Conservation (phyloP, 2,797 vertebrate species). For the Phoebastria nigripes region DNA sequence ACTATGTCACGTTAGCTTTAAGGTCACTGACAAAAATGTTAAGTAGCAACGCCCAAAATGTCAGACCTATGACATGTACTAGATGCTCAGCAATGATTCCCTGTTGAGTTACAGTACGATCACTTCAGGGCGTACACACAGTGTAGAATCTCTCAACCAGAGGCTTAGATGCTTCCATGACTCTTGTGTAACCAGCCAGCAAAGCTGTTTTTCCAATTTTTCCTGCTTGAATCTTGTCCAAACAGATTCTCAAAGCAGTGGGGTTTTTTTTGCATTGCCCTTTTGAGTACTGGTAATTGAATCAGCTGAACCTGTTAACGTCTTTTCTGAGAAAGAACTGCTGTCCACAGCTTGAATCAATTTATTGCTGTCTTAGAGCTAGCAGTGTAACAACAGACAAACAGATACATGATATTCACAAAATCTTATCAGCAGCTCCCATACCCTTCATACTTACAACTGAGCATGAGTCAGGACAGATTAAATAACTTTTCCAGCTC, state of each 20-base stretch:
- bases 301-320: neutral
- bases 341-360: neutral
- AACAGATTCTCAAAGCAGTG: neutral
- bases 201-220: neutral
- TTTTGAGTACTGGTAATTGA: neutral
- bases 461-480: neutral
- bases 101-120: accelerated
- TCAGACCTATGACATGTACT: neutral
- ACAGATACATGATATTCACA: neutral
- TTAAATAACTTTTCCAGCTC: neutral
- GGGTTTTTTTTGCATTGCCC: neutral
- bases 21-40: neutral
- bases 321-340: neutral
- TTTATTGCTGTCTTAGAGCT: neutral
- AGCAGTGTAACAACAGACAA: neutral
- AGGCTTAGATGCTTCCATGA: neutral
- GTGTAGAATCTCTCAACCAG: neutral
- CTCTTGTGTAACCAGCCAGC: neutral
- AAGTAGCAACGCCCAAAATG: neutral
- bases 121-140: neutral
- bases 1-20: neutral
- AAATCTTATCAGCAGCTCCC: neutral
- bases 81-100: neutral
- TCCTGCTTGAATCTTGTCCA: neutral
- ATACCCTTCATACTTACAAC: neutral